Evolutionary conservation across 2,797 vertebrate species (phyloP).

Genomic region (Myotis vivesi): DNA sequence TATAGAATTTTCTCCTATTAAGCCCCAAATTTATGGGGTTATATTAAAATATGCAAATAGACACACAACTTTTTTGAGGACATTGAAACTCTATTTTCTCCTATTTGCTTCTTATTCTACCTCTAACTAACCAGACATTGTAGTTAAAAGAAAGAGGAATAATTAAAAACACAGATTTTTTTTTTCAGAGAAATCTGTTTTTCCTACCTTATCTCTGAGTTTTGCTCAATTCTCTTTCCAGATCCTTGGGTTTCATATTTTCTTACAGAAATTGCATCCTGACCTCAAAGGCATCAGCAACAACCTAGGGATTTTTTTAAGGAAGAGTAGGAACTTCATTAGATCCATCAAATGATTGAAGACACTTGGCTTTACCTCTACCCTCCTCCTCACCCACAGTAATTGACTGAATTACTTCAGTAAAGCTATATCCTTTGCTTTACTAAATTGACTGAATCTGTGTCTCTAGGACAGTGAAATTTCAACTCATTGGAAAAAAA

Average conservation of each 20-base stretch:
- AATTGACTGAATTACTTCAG: not conserved
- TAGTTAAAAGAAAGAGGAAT: not conserved
- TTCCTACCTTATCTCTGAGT: not conserved
- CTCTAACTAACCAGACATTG: not conserved
- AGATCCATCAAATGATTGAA: not conserved
- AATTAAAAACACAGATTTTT: conserved; percentile 20
- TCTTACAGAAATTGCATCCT: not conserved
- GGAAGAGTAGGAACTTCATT: not conserved
- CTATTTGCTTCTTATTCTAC: not conserved
- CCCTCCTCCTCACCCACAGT: not conserved
- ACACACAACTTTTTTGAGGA: not conserved
- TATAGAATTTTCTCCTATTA: not conserved
- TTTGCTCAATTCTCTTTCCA: conserved; percentile 23
- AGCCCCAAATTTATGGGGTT: not conserved
- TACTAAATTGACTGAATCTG: not conserved
- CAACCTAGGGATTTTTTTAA: not conserved
- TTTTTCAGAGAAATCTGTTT: conserved; percentile 39
- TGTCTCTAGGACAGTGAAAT: not conserved
- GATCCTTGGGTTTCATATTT: not conserved
- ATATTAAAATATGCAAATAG: not conserved
- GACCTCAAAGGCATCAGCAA: conserved; percentile 1
- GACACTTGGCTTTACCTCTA: not conserved
- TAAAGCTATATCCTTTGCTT: not conserved
- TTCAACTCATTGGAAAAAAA: not conserved
- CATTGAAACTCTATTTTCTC: not conserved